phyloP scores from a whole-genome alignment of 2,888 invertebrate species.

The Drosophila colorata region DNA sequence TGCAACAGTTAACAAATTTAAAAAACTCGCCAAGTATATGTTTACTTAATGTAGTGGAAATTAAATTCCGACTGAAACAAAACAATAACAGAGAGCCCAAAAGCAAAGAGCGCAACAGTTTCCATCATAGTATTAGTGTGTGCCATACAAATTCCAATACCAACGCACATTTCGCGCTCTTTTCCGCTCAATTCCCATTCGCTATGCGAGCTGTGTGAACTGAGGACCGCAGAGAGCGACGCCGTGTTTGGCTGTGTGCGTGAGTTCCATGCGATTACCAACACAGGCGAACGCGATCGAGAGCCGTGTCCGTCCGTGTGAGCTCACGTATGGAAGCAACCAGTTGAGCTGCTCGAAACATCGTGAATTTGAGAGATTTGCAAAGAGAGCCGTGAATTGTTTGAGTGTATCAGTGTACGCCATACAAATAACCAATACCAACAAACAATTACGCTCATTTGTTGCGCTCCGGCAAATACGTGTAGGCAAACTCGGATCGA shows the following conservation, averaged over 20 bases:
- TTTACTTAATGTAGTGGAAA: too few relatives aligned
- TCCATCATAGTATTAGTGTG: constrained; percentile 30
- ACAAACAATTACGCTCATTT: background rate
- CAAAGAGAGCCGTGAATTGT: constrained; percentile 27
- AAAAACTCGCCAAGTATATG: too few relatives aligned
- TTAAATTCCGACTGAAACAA: constrained; percentile 7
- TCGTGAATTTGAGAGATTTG: constrained; percentile 16
- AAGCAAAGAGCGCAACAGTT: constrained; percentile 25
- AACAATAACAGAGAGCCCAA: constrained; percentile 61
- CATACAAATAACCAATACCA: constrained; percentile 34
- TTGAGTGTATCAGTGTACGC: constrained; percentile 34
- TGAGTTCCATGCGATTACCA: constrained; percentile 14
- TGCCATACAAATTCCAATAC: constrained; percentile 14
- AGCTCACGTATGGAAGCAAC: constrained; percentile 4
- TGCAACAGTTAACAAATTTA: too few relatives aligned
- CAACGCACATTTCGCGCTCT: constrained; percentile 7
- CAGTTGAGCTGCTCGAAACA: background rate
- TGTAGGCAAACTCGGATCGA: background rate
- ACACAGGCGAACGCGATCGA: constrained; percentile 13
- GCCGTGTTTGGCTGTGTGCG: constrained; percentile 33
- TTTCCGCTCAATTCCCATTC: background rate
- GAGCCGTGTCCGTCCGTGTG: background rate
- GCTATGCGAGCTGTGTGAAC: background rate
- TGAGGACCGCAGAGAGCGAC: constrained; percentile 44
- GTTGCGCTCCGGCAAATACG: background rate